Conservation (phyloP, 2,888 invertebrate genomes). For the Caenorhabditis sinica region DNA sequence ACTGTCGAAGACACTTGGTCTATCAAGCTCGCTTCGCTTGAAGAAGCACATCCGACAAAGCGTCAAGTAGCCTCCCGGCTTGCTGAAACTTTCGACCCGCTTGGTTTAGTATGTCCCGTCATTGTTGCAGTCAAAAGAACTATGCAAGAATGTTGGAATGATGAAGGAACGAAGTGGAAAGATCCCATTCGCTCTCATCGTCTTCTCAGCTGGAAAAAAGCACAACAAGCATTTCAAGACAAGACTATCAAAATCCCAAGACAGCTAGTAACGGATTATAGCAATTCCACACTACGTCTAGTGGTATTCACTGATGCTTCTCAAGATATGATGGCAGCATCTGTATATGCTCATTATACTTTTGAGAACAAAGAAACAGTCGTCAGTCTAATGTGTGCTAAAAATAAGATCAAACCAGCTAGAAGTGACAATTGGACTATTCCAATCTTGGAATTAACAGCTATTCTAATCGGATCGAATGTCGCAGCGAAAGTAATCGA, state of each 20-base stretch:
- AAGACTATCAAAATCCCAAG: not conserved
- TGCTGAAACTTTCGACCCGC: too few relatives aligned
- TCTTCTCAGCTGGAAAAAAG: not conserved
- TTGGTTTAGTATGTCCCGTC: not conserved
- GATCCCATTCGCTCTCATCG: not conserved
- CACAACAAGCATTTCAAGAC: not conserved
- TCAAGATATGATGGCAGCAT: not conserved
- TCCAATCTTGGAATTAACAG: not conserved
- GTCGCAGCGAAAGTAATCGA: not conserved
- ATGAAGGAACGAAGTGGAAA: not conserved
- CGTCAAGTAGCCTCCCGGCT: too few relatives aligned
- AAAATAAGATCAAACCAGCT: conserved; percentile 2
- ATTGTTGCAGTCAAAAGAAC: not conserved
- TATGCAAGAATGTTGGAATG: not conserved
- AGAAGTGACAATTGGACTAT: not conserved
- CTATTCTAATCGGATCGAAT: not conserved
- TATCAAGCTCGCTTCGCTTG: not conserved
- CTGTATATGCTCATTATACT: not conserved
- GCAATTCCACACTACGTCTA: not conserved
- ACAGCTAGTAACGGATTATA: not conserved
- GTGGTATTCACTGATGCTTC: conserved; percentile 4
- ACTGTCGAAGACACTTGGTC: not conserved
- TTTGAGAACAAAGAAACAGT: not conserved
- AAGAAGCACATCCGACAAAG: not conserved
- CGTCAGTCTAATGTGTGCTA: not conserved